Conservation (phyloP, 1,140 invertebrate genomes). For the Drosophila fuyamai region DNA sequence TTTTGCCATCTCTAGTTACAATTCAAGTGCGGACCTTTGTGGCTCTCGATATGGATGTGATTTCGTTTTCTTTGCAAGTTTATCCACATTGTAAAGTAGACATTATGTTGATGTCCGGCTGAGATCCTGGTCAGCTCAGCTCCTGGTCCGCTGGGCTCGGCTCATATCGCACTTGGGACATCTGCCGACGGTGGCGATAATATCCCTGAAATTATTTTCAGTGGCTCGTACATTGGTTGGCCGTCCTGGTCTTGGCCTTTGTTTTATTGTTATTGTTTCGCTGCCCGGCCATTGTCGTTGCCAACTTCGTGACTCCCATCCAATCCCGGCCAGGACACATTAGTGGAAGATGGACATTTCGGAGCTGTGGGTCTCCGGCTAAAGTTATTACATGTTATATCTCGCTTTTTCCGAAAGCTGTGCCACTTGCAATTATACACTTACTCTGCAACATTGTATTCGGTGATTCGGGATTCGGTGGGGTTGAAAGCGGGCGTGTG, state of each 20-base stretch:
- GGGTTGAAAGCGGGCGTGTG: constrained; percentile 17
- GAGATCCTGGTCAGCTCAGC: constrained; percentile 19
- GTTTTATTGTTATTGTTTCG: constrained; percentile 82
- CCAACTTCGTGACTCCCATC: constrained; percentile 53
- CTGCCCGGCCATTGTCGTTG: constrained; percentile 46
- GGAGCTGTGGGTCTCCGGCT: constrained; percentile 33
- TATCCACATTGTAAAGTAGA: constrained; percentile 82
- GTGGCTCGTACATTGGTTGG: constrained; percentile 57
- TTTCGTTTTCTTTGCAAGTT: constrained; percentile 72
- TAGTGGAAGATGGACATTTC: constrained; percentile 76
- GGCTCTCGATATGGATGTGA: constrained; percentile 71
- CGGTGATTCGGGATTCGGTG: constrained; percentile 11
- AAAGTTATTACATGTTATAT: constrained; percentile 78
- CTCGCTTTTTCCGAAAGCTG: constrained; percentile 69
- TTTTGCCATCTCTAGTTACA: constrained; percentile 11
- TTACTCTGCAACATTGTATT: constrained; percentile 38
- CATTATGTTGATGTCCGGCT: constrained; percentile 75
- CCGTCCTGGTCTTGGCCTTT: constrained; percentile 57
- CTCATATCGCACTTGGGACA: constrained; percentile 76
- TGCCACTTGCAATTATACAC: constrained; percentile 80
- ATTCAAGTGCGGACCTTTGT: constrained; percentile 6
- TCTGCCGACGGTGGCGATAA: constrained; percentile 71
- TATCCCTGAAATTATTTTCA: constrained; percentile 82
- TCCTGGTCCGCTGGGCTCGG: constrained; percentile 20
- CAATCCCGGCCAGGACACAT: constrained; percentile 61